Evolutionary conservation across 2,797 vertebrate species (phyloP).

Genomic region (Brotula barbata): DNA sequence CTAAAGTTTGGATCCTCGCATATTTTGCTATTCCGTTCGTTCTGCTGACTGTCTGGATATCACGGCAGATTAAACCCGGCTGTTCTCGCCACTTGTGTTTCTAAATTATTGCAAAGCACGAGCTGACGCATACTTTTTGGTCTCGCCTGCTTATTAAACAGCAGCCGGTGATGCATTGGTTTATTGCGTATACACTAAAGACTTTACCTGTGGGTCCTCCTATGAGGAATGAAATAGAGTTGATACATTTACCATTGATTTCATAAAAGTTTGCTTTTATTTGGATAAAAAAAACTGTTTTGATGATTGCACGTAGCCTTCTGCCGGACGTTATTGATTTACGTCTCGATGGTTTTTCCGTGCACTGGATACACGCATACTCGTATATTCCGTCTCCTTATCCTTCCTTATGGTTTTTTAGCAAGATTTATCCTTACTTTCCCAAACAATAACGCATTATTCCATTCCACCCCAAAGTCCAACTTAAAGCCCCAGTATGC

Average conservation of each 20-base stretch:
- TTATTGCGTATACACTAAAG: slow-evolving; percentile 5
- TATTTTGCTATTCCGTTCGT: slow-evolving; percentile 17
- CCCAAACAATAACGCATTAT: too few relatives aligned
- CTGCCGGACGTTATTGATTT: too few relatives aligned
- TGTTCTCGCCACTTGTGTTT: neutral
- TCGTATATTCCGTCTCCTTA: too few relatives aligned
- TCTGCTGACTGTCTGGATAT: slow-evolving; percentile 7
- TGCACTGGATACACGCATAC: too few relatives aligned
- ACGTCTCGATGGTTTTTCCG: too few relatives aligned
- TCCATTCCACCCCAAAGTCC: too few relatives aligned
- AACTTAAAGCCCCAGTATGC: too few relatives aligned
- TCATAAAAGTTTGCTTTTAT: slow-evolving; percentile 6
- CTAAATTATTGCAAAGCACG: slow-evolving; percentile 9
- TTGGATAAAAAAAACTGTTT: neutral
- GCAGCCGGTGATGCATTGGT: neutral
- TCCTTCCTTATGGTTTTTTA: too few relatives aligned
- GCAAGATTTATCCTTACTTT: too few relatives aligned
- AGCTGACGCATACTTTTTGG: slow-evolving; percentile 17
- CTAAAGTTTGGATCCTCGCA: slow-evolving; percentile 2
- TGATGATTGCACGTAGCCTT: too few relatives aligned
- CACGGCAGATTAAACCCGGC: slow-evolving; percentile 10
- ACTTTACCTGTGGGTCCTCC: slow-evolving; percentile 17
- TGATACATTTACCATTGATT: slow-evolving; percentile 16
- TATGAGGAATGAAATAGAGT: slow-evolving; percentile 12
- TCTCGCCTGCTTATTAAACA: slow-evolving; percentile 2